A percentile compares a stretch with the other conserved stretches of the same genome.
Conservation (phyloP, 2,113 vertebrate genomes). For the Pygathrix nemaeus region DNA sequence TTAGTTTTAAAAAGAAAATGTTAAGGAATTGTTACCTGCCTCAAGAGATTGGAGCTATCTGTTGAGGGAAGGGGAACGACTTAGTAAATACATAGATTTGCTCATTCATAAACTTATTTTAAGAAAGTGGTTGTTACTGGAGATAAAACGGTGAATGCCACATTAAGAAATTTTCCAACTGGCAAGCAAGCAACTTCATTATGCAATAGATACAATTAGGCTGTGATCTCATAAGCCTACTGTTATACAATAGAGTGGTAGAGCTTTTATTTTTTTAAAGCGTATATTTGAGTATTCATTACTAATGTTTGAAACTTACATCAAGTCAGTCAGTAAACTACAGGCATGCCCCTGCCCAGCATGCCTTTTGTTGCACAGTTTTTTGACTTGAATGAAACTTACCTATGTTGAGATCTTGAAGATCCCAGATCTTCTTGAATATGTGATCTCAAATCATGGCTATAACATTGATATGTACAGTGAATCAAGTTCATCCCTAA, state of each 20-base stretch:
- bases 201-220: neutral
- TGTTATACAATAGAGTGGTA: neutral
- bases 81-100: neutral
- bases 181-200: neutral
- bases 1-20: neutral
- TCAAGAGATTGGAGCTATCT: neutral
- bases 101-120: neutral
- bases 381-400: neutral
- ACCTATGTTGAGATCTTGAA: neutral
- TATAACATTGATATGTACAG: neutral
- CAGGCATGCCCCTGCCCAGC: neutral
- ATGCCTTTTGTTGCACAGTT: neutral
- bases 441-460: neutral
- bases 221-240: neutral
- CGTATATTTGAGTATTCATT: neutral
- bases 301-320: neutral
- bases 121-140: neutral
- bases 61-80: neutral
- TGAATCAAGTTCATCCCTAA: neutral
- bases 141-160: constrained; percentile 1
- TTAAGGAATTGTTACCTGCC: neutral
- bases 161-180: neutral
- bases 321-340: neutral
- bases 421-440: neutral
- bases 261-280: neutral